Conservation (phyloP, 2,113 vertebrate genomes). For the Dasyornis broadbenti region DNA sequence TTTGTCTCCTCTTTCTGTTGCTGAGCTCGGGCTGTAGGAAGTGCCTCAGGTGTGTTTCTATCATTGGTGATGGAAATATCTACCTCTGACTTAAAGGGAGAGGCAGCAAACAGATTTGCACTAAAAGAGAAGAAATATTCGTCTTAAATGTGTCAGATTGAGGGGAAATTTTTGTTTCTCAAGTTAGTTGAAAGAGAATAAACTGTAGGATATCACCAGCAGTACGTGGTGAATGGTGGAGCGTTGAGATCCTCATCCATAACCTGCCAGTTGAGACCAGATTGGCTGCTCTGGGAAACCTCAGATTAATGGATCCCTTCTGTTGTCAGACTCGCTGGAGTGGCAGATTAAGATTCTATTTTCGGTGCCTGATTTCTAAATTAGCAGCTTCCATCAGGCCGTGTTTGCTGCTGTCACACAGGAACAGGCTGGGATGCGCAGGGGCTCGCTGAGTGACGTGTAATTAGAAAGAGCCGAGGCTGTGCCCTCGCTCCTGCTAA, state of each 20-base stretch:
- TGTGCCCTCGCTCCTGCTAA: slow-evolving; percentile 25
- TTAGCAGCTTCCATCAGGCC: slow-evolving; percentile 48
- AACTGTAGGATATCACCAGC: background rate
- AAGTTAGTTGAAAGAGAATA: background rate
- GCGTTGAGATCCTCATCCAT: slow-evolving; percentile 4
- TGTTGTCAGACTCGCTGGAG: slow-evolving; percentile 7
- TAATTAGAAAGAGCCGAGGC: slow-evolving; percentile 22
- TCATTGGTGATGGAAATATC: background rate
- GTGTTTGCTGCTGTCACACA: slow-evolving; percentile 53
- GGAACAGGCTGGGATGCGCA: slow-evolving; percentile 44
- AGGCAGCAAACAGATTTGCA: background rate
- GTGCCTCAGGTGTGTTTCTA: background rate
- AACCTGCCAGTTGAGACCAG: background rate
- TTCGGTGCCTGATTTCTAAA: slow-evolving; percentile 61
- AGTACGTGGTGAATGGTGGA: background rate
- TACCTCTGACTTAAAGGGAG: background rate
- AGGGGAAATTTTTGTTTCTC: background rate
- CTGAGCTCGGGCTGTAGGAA: background rate
- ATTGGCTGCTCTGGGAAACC: slow-evolving; percentile 2
- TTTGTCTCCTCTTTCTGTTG: background rate
- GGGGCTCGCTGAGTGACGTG: slow-evolving; percentile 30
- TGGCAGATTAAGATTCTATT: slow-evolving; percentile 62
- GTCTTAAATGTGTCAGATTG: background rate
- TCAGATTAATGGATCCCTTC: slow-evolving; percentile 12
- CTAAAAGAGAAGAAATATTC: background rate